Evolutionary conservation across 2,797 vertebrate species (phyloP).

Genomic region (Halcyon badia): DNA sequence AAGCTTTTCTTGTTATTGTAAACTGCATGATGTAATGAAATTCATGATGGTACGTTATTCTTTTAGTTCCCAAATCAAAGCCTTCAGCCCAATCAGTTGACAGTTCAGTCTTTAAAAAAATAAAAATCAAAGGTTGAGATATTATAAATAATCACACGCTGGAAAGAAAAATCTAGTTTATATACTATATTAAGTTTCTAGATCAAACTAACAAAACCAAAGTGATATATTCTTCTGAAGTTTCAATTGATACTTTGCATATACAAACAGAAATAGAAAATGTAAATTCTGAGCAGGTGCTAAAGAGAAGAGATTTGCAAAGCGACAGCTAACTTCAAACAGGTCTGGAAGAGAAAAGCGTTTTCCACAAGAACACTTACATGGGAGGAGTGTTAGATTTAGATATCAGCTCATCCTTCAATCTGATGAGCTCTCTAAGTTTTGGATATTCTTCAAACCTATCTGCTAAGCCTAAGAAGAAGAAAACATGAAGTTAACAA

Average conservation of each 20-base stretch:
- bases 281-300: conserved; percentile 24
- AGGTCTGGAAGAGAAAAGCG: conserved; percentile 40
- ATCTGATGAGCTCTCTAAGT: conserved; percentile 94
- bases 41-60: not conserved
- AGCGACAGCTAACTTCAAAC: conserved; percentile 47
- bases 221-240: not conserved
- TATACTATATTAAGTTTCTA: not conserved
- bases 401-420: conserved; percentile 96
- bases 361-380: conserved; percentile 81
- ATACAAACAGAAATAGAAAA: conserved; percentile 21
- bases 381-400: conserved; percentile 96
- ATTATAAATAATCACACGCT: not conserved
- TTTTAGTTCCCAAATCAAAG: not conserved
- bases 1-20: not conserved
- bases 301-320: not conserved
- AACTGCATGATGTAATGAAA: not conserved
- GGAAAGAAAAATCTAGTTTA: not conserved
- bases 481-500: conserved; percentile 62
- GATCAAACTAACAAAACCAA: not conserved
- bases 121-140: not conserved
- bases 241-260: not conserved
- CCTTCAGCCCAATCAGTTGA: not conserved
- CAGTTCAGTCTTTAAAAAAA: not conserved
- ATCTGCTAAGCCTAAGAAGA: conserved; percentile 91
- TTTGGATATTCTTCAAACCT: conserved; percentile 99